A percentile compares a stretch with the other conserved stretches of the same genome.
Evolutionary conservation across 1,140 invertebrate species (phyloP).

Genomic region (Formica selysi): DNA sequence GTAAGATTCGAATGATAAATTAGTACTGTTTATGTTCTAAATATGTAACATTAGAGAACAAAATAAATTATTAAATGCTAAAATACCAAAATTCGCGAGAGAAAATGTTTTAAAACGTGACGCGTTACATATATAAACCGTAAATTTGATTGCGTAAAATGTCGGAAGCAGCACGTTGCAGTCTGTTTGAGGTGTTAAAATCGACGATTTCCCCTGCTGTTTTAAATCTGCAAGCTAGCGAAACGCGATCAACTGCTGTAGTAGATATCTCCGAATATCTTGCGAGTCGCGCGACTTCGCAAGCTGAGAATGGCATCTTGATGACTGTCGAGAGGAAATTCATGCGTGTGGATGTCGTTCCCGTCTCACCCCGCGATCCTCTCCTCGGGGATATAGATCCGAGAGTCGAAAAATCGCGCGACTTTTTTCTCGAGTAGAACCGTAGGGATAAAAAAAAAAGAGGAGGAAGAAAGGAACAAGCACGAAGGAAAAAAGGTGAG

Average conservation of each 20-base stretch:
- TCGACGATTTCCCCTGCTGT: background rate
- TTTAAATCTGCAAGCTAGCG: slow-evolving; percentile 44
- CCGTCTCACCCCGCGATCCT: background rate
- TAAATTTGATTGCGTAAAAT: slow-evolving; percentile 22
- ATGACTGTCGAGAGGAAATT: slow-evolving; percentile 64
- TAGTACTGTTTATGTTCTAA: background rate
- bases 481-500: background rate
- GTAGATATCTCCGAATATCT: slow-evolving; percentile 31
- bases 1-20: slow-evolving; percentile 74
- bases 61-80: background rate
- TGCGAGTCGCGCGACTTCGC: slow-evolving; percentile 24
- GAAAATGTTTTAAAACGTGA: background rate
- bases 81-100: background rate
- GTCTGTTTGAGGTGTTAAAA: slow-evolving; percentile 12
- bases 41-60: background rate
- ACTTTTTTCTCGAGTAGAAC: slow-evolving; percentile 17
- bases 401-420: slow-evolving; percentile 59
- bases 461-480: background rate
- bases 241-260: slow-evolving; percentile 58
- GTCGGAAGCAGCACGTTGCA: too few relatives aligned
- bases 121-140: background rate
- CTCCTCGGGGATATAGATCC: slow-evolving; percentile 53
- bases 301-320: slow-evolving; percentile 65
- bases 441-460: slow-evolving; percentile 4
- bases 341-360: slow-evolving; percentile 35